Evolutionary conservation across 2,888 invertebrate genomes (phyloP), one percentile per base, ranked within the genome.

Genomic region (Carabus problematicus): DNA sequence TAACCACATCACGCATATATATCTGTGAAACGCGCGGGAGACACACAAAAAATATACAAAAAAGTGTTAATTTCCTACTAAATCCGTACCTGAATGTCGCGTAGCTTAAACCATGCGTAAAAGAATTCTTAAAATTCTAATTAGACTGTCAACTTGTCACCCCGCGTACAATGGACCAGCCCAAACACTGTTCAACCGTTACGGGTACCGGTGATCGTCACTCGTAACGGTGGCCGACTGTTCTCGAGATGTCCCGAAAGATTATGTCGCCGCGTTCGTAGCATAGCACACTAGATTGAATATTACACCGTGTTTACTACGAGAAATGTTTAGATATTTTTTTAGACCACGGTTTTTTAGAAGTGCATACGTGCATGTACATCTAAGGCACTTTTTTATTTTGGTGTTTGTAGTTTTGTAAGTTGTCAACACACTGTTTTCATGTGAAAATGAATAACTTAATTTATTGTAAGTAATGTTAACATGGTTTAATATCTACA

Each of bases 241-340:
- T 47, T 14, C 29, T 41, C 18, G 40, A n/a, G 52, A 19, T 52
- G 64, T 59, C 60, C 61, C 41, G 49, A 19, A 60, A 68, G 68
- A 68, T 68, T 68, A 68, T 43, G 16, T 52, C 16, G 59, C 54
- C 60, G 60, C 60, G 68, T 59, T 52, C n/a, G 18, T 52, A 19
- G 68, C 68, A 68, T 68, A 68, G 68, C 68, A 49, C n/a, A 42
- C 61, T 54, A 68, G 68, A 68, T 68, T 68, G 61, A 43, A 68
- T 61, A 54, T 63, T 49, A 63, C 40, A 14, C 47, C 19, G 14
- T 60, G 55, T 55, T 29, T 29, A 29, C 29, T 29, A 29, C 29
- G 29, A 29, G 29, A 29, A 29, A 29, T 29, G 29, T 29, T 29
- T 29, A 29, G 29, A 29, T 29, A 2, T 29, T 29, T 29, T 45